Evolutionary conservation across 53 echinoderm and acorn worm species (phyloP).

Genomic region (Antedon mediterranea): DNA sequence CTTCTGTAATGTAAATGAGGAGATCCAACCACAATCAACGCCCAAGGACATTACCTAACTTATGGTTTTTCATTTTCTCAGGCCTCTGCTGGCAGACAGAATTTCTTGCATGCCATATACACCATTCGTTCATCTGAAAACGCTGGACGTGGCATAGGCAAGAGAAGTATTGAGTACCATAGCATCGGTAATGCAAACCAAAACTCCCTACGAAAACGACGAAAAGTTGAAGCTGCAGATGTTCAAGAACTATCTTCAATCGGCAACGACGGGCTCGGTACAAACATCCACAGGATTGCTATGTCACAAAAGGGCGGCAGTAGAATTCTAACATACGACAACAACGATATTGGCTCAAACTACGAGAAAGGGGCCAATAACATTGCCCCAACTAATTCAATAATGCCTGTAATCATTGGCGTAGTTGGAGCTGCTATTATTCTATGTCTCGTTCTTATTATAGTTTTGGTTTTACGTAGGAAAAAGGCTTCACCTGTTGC

Average conservation of each 20-base stretch:
- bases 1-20: too few relatives aligned
- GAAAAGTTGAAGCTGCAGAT: constrained; percentile 3
- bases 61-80: constrained; percentile 18
- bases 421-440: constrained; percentile 27
- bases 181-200: constrained; percentile 15
- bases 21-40: too few relatives aligned
- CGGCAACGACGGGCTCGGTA: constrained; percentile 30
- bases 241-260: constrained; percentile 7
- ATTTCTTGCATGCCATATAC: constrained; percentile 92
- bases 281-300: constrained; percentile 69
- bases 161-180: constrained; percentile 53
- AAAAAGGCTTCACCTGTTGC: constrained; percentile 3
- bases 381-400: constrained; percentile 21
- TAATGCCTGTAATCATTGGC: constrained; percentile 13
- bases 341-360: constrained; percentile 21
- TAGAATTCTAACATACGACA: constrained; percentile 6
- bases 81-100: constrained; percentile 83
- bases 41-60: constrained; percentile 1
- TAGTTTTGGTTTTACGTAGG: constrained; percentile 35
- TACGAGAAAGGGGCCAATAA: background rate
- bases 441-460: constrained; percentile 34
- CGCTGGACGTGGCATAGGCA: constrained; percentile 44
- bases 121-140: constrained; percentile 63
- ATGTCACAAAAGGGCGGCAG: constrained; percentile 6
- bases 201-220: constrained; percentile 19